phyloP scores from a whole-genome alignment of 2,113 vertebrate genomes.

The Murina feae region DNA sequence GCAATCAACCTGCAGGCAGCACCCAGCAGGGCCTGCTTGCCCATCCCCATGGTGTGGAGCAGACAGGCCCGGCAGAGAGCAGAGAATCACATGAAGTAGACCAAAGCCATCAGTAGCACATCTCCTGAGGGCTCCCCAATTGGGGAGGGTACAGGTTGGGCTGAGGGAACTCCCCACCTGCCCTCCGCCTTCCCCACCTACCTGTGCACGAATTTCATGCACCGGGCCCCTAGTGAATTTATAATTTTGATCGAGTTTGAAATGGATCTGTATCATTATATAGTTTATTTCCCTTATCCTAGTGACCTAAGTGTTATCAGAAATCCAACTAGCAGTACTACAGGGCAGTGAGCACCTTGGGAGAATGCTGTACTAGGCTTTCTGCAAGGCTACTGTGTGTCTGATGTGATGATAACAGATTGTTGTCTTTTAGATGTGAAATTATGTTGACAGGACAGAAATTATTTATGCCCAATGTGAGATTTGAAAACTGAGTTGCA shows the following conservation, averaged over 20 bases:
- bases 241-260: neutral
- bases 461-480: neutral
- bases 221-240: too few relatives aligned
- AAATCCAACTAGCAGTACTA: neutral
- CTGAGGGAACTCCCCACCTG: too few relatives aligned
- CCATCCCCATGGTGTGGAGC: too few relatives aligned
- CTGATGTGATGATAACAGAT: neutral
- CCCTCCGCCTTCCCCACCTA: too few relatives aligned
- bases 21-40: too few relatives aligned
- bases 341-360: neutral
- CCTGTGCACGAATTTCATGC: too few relatives aligned
- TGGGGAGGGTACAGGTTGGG: too few relatives aligned
- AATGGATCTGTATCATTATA: neutral
- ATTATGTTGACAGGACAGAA: neutral
- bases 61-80: too few relatives aligned
- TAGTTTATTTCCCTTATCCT: neutral
- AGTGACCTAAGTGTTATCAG: neutral
- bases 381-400: neutral
- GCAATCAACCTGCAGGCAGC: too few relatives aligned
- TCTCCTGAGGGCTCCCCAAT: too few relatives aligned
- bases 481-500: neutral
- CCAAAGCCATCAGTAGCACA: too few relatives aligned
- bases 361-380: neutral
- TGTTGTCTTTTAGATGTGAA: neutral
- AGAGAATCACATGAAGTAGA: too few relatives aligned